phyloP scores from a whole-genome alignment of 2,888 invertebrate species.

The Furcula furcula region DNA sequence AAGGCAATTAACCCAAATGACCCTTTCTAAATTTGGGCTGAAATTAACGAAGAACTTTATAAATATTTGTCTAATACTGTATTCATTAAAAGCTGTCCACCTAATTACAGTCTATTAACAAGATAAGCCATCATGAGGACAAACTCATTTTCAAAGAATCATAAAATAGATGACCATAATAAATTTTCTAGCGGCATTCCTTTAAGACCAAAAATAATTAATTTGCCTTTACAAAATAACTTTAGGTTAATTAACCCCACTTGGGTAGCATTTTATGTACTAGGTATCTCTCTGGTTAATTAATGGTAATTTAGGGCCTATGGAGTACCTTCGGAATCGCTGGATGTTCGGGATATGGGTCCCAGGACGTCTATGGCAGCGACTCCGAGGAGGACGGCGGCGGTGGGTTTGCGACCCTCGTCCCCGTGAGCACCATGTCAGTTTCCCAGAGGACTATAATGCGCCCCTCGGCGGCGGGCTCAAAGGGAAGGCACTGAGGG shows the following conservation, averaged over 20 bases:
- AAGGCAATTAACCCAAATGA: too few species aligned
- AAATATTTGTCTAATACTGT: not conserved
- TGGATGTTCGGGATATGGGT: too few species aligned
- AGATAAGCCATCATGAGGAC: constrained; percentile 10
- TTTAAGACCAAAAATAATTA: constrained; percentile 43
- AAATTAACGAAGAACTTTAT: too few species aligned
- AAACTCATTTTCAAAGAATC: constrained; percentile 28
- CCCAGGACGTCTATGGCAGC: too few species aligned
- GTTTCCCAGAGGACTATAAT: too few species aligned
- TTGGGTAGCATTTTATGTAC: constrained; percentile 25
- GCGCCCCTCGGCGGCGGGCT: too few species aligned
- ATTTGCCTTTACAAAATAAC: constrained; percentile 44
- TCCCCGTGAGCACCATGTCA: too few species aligned
- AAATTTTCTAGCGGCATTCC: constrained; percentile 32
- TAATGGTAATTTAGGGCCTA: constrained; percentile 41
- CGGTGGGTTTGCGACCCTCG: too few species aligned
- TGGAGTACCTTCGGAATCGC: too few species aligned
- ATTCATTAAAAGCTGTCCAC: constrained; percentile 5
- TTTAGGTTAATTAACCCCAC: constrained; percentile 40
- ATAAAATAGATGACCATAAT: constrained; percentile 26
- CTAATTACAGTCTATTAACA: constrained; percentile 6
- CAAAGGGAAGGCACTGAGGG: too few species aligned
- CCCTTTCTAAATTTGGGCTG: too few species aligned
- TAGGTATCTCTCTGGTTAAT: constrained; percentile 32
- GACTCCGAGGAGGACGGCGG: too few species aligned